These are phyloP conservation scores for Arctia plantaginis DNA, from an alignment of 2,888 invertebrate genomes.

Conservation along the genomic window DNA sequence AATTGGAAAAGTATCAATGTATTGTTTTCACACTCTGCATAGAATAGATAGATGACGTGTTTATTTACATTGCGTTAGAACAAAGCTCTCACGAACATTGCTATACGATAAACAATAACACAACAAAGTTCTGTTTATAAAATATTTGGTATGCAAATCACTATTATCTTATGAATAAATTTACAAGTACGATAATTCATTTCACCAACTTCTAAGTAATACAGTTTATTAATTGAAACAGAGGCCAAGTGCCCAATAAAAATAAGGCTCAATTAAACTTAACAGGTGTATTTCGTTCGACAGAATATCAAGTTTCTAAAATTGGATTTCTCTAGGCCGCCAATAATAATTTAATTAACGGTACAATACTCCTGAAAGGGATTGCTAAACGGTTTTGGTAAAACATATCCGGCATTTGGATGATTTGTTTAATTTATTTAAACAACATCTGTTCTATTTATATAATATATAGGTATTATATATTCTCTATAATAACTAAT, in stretches of 20 bases:
- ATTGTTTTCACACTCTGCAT: slow-evolving; percentile 76
- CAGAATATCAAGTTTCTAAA: background rate
- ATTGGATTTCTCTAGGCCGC: background rate
- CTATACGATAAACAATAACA: slow-evolving; percentile 24
- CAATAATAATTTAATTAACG: background rate
- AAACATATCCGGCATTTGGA: background rate
- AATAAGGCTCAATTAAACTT: background rate
- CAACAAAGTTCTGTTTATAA: slow-evolving; percentile 46
- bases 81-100: slow-evolving; percentile 24
- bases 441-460: background rate
- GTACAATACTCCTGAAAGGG: background rate
- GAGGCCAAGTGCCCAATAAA: background rate
- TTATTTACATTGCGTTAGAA: slow-evolving; percentile 61
- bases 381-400: background rate
- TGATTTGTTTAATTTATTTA: background rate
- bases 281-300: background rate
- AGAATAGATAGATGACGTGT: slow-evolving; percentile 60
- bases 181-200: slow-evolving; percentile 26
- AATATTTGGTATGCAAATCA: slow-evolving; percentile 68
- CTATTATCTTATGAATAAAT: slow-evolving; percentile 57
- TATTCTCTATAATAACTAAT: background rate
- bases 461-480: background rate
- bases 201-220: slow-evolving; percentile 12
- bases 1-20: slow-evolving; percentile 83
- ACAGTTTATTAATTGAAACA: slow-evolving; percentile 2